Conservation (phyloP, 1,140 invertebrate species). For the Lasioglossum baleicum region DNA sequence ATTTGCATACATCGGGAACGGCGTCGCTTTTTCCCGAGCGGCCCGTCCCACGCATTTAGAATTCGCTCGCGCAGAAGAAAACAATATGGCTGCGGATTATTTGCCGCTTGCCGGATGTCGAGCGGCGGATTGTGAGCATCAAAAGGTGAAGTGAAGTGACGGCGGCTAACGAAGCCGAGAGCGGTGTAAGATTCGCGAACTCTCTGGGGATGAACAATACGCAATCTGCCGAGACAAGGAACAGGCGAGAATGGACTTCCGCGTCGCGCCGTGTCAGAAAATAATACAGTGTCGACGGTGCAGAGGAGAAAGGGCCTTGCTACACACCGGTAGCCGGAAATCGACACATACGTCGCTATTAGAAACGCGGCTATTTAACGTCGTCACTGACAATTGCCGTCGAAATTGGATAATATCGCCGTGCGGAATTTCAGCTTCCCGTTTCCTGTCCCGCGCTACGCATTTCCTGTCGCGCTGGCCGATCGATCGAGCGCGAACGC, state of each 20-base stretch:
- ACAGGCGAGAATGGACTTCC: conserved; percentile 6
- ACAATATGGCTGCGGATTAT: not conserved
- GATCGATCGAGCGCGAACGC: not conserved
- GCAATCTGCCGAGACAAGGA: conserved; percentile 15
- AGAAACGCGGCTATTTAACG: conserved; percentile 24
- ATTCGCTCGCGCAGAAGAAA: not conserved
- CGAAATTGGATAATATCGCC: conserved; percentile 54
- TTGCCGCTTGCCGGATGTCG: not conserved
- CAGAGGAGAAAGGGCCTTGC: not conserved
- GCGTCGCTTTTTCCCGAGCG: not conserved
- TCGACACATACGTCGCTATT: conserved; percentile 4
- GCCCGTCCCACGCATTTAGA: conserved; percentile 12
- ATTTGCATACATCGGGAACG: conserved; percentile 4
- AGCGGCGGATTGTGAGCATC: not conserved
- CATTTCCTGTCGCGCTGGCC: not conserved
- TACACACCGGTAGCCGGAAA: conserved; percentile 14
- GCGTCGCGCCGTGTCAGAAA: not conserved
- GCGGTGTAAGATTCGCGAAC: not conserved
- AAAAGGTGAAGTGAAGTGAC: conserved; percentile 13
- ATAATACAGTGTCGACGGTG: not conserved
- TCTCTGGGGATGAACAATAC: not conserved
- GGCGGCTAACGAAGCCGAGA: not conserved
- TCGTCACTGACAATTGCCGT: conserved; percentile 15
- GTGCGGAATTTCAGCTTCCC: conserved; percentile 13
- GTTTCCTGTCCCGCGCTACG: conserved; percentile 9